Evolutionary conservation across 1,140 invertebrate species (phyloP).

Genomic region (Leucophenga varia): DNA sequence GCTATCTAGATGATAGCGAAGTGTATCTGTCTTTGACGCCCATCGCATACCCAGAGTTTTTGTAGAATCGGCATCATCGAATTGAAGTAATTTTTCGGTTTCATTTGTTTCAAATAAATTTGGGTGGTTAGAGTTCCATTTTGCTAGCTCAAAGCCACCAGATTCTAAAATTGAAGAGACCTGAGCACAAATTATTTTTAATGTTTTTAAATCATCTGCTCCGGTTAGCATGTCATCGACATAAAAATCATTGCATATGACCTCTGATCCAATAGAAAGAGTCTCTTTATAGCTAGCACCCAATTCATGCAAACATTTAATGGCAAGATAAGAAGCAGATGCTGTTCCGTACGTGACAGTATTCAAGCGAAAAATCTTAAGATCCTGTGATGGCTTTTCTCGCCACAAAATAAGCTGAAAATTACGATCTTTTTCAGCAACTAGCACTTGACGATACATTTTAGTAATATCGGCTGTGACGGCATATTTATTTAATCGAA

Average conservation of each 20-base stretch:
- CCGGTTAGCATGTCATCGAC: slow-evolving; percentile 59
- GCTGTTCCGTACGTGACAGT: slow-evolving; percentile 43
- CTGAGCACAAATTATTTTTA: slow-evolving; percentile 14
- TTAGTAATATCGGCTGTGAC: slow-evolving; percentile 6
- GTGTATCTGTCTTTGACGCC: slow-evolving; percentile 29
- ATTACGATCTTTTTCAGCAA: slow-evolving; percentile 2
- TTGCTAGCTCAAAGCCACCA: slow-evolving; percentile 25
- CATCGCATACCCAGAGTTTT: slow-evolving; percentile 37
- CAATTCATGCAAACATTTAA: slow-evolving; percentile 37
- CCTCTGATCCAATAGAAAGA: slow-evolving; percentile 25
- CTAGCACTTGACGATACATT: slow-evolving; percentile 9
- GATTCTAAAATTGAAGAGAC: slow-evolving; percentile 19
- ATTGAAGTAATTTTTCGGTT: slow-evolving; percentile 17
- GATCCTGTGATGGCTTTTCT: background rate
- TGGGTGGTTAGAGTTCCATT: slow-evolving; percentile 32
- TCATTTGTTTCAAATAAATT: slow-evolving; percentile 15
- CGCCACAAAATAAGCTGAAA: slow-evolving; percentile 12
- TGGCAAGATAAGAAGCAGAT: slow-evolving; percentile 39
- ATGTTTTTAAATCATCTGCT: slow-evolving; percentile 49
- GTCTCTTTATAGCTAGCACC: slow-evolving; percentile 17
- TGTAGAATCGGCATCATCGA: slow-evolving; percentile 20
- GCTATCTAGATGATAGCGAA: slow-evolving; percentile 19
- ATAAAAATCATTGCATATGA: slow-evolving; percentile 39
- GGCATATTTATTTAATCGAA: slow-evolving; percentile 8
- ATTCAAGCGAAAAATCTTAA: slow-evolving; percentile 1